Conservation (phyloP, 1,140 invertebrate genomes). For the Lasioglossum baleicum region DNA sequence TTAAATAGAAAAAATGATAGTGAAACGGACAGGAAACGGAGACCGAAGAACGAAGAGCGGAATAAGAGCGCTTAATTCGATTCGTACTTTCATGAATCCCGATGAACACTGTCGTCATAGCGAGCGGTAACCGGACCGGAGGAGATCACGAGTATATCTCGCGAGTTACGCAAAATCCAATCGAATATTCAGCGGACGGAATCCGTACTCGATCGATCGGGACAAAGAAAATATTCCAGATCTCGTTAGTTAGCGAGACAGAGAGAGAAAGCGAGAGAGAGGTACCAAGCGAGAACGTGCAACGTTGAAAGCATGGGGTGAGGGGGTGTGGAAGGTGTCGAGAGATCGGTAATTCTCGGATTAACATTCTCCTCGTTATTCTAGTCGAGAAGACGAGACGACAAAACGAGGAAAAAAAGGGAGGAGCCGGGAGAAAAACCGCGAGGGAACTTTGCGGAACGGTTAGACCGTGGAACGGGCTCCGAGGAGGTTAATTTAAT, state of each 20-base stretch:
- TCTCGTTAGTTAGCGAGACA: neutral
- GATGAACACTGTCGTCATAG: neutral
- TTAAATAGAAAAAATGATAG: no score
- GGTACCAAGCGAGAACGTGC: neutral
- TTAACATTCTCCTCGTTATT: conserved; percentile 34
- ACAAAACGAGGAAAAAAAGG: neutral
- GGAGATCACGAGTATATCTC: conserved; percentile 19
- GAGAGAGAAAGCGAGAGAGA: neutral
- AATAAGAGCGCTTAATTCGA: neutral
- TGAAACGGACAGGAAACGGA: no score
- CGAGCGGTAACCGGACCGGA: neutral
- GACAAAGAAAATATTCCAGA: conserved; percentile 5
- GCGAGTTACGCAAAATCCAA: conserved; percentile 23
- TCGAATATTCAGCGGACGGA: conserved; percentile 30
- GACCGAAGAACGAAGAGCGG: no score
- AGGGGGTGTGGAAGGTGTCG: conserved; percentile 8
- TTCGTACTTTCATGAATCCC: neutral
- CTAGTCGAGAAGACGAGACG: neutral
- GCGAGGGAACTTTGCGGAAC: neutral
- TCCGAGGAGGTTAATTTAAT: conserved; percentile 18
- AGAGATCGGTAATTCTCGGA: conserved; percentile 38
- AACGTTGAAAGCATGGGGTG: neutral
- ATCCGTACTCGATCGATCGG: conserved; percentile 11
- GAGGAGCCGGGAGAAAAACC: neutral
- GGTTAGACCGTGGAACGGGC: neutral